Evolutionary conservation across 2,113 vertebrate species (phyloP), one percentile per base, ranked within the genome.

Genomic region (Neofelis nebulosa): DNA sequence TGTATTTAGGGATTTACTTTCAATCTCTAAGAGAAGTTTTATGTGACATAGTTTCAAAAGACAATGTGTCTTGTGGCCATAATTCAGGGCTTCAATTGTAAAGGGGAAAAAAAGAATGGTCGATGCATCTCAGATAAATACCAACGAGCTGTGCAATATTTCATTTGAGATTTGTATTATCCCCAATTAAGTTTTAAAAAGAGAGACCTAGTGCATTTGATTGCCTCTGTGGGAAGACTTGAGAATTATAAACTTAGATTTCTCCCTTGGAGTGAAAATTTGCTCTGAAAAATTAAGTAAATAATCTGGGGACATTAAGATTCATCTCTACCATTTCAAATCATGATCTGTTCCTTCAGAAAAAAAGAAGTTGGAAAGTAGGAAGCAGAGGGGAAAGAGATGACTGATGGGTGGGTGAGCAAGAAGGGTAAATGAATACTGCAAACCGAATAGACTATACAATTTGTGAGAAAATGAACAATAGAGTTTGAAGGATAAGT

Each of bases 241-340:
- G 38, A 73, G 31, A 95, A 92, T 92, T 81, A 73, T 36, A 80
- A 95, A 68, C 18, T 23, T 85, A n/a, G 18, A 61, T 57, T 85
- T 91, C 12, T 4, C 25, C 33, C 31, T 88, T 92, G 36, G 31
- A 78, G 93, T 92, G 19, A 85, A 84, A 33, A 57, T 66, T 91
- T 36, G 13, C 66, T 91, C 55, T 86, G 84, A 74, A 96, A 91
- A 96, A 94, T 88, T 88, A 93, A 65, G 66, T 82, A 68, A 96
- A 92, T 79, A 94, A 4, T 61, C 15, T 18, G 41, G 41, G 33
- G 48, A 69, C 50, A 95, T 79, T 74, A 69, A 78, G 52, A 65
- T 81, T 74, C 29, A 33, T 63, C 19, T 29, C 31, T 14, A 68
- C 25, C 21, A 36, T 78, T 83, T 97, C 57, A 85, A 91, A 73